These are phyloP conservation scores for Larimichthys crocea DNA, from an alignment of 2,113 vertebrate genomes.

Conservation along the genomic window DNA sequence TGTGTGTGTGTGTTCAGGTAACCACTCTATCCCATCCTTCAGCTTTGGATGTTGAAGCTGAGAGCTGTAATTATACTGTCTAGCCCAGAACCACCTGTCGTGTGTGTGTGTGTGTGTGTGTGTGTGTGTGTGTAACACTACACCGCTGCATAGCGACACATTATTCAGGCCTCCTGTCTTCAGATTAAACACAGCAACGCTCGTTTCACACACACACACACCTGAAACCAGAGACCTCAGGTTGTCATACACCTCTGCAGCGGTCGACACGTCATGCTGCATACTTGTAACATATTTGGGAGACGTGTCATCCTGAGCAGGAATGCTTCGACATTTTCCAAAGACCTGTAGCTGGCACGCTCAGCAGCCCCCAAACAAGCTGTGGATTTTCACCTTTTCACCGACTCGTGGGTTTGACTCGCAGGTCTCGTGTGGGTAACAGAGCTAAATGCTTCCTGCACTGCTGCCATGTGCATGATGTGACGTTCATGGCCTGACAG, in stretches of 20 bases:
- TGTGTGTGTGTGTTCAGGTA: slow-evolving; percentile 15
- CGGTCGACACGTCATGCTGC: not conserved
- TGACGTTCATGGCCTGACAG: no score
- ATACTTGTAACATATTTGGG: slow-evolving; percentile 15
- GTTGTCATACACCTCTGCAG: slow-evolving; percentile 13
- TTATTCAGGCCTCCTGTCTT: slow-evolving; percentile 26
- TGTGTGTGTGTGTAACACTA: slow-evolving; percentile 32
- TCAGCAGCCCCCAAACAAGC: not conserved
- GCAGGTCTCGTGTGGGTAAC: no score
- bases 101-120: slow-evolving; percentile 47
- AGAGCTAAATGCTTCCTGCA: no score
- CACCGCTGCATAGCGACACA: slow-evolving; percentile 30
- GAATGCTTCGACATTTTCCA: not conserved
- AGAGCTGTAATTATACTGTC: slow-evolving; percentile 75
- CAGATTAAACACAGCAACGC: slow-evolving; percentile 15
- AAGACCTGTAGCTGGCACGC: not conserved
- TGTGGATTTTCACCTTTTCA: no score
- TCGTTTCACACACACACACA: slow-evolving; percentile 10
- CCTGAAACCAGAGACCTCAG: slow-evolving; percentile 4
- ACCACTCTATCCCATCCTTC: slow-evolving; percentile 27
- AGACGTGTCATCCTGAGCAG: slow-evolving; percentile 30
- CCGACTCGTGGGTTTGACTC: no score
- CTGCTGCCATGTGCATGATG: no score
- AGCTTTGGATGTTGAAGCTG: slow-evolving; percentile 41
- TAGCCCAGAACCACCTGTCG: slow-evolving; percentile 61